A percentile compares a stretch with the other conserved stretches of the same genome.
Evolutionary conservation across 2,888 invertebrate genomes (phyloP).

Genomic region (Plebejus argus): DNA sequence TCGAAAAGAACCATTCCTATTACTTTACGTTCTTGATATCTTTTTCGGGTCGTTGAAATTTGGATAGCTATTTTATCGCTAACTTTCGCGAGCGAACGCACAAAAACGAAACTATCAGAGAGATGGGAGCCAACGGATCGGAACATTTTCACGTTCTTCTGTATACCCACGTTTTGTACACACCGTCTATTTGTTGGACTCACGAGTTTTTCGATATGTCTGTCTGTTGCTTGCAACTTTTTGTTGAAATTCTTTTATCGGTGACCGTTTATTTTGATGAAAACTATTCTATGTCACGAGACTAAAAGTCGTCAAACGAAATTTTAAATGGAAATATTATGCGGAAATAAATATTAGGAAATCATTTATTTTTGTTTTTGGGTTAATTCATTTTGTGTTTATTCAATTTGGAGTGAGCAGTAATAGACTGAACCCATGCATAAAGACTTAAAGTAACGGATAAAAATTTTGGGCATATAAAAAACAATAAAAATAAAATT

Average conservation of each 20-base stretch:
- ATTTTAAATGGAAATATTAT: too few species aligned
- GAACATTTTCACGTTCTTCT: conserved; percentile 18
- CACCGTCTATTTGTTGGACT: neutral
- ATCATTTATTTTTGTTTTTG: too few species aligned
- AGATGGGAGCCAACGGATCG: conserved; percentile 23
- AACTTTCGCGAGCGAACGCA: conserved; percentile 10
- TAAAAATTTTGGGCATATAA: too few species aligned
- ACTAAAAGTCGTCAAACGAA: too few species aligned
- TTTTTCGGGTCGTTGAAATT: neutral
- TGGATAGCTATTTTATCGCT: conserved; percentile 16
- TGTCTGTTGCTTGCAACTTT: neutral
- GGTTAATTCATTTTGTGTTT: too few species aligned
- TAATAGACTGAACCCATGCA: too few species aligned
- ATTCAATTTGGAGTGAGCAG: too few species aligned
- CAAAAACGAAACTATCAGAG: conserved; percentile 20
- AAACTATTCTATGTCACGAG: too few species aligned
- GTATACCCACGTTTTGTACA: neutral
- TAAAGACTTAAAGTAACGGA: too few species aligned
- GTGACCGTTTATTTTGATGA: neutral
- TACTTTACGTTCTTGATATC: neutral
- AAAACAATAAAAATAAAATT: too few species aligned
- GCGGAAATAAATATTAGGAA: too few species aligned
- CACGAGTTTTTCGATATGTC: neutral
- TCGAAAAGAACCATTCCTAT: neutral
- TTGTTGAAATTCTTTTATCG: neutral